Conservation (phyloP, 2,888 invertebrate genomes). For the Eristalis tenax region DNA sequence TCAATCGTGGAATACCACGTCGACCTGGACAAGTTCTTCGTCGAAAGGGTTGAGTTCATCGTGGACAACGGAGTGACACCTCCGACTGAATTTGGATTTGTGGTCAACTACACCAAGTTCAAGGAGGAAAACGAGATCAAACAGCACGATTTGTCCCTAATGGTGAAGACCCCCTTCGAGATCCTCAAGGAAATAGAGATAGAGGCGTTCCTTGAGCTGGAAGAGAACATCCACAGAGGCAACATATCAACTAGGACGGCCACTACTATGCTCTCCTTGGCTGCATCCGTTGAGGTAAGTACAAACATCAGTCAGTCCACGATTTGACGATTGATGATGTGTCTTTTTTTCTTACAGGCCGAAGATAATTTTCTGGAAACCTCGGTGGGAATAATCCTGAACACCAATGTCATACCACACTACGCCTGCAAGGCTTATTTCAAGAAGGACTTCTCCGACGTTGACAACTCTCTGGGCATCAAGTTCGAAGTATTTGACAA, state of each 20-base stretch:
- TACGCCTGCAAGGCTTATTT: constrained; percentile 86
- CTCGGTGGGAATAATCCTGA: constrained; percentile 84
- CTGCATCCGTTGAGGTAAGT: constrained; percentile 83
- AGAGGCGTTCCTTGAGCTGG: constrained; percentile 81
- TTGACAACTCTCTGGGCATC: constrained; percentile 85
- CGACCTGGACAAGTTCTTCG: constrained; percentile 81
- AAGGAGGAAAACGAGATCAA: constrained; percentile 80
- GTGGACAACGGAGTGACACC: constrained; percentile 80
- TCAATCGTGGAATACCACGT: constrained; percentile 82
- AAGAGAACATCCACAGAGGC: constrained; percentile 82
- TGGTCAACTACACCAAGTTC: constrained; percentile 82
- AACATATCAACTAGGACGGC: constrained; percentile 82
- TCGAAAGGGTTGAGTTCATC: constrained; percentile 82
- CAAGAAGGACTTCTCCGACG: constrained; percentile 86
- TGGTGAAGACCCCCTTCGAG: constrained; percentile 83
- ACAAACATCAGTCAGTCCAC: too few relatives aligned
- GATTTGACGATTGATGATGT: too few relatives aligned
- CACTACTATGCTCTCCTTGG: constrained; percentile 82
- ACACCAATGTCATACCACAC: constrained; percentile 85
- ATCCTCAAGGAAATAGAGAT: constrained; percentile 82
- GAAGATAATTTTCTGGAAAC: constrained; percentile 86
- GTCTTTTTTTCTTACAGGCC: constrained; percentile 80
- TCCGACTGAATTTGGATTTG: constrained; percentile 80
- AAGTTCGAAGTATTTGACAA: constrained; percentile 84
- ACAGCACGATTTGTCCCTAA: constrained; percentile 82